Evolutionary conservation across 2,888 invertebrate species (phyloP).

Genomic region (Artemia sp.): DNA sequence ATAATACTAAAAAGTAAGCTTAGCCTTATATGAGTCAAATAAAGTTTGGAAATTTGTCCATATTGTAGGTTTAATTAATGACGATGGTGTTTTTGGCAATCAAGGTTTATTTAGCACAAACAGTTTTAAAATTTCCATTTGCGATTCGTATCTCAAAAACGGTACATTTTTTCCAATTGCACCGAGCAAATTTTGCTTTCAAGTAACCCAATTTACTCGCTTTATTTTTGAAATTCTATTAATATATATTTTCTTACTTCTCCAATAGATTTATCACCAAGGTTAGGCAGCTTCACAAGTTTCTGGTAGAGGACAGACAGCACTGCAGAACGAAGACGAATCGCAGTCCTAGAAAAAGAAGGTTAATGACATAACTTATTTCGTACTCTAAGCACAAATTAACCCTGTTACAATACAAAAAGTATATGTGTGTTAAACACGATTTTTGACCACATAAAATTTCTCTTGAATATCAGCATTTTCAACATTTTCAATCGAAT

Average conservation of each 20-base stretch:
- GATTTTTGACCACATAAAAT: not conserved
- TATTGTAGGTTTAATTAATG: no score
- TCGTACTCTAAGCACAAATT: not conserved
- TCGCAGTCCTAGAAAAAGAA: slow-evolving; percentile 29
- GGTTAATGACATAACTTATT: slow-evolving; percentile 5
- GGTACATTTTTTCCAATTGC: no score
- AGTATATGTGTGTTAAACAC: not conserved
- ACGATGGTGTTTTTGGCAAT: no score
- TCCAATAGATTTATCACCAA: slow-evolving; percentile 37
- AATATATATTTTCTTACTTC: slow-evolving; percentile 30
- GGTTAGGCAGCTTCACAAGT: slow-evolving; percentile 32
- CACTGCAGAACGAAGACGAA: slow-evolving; percentile 32
- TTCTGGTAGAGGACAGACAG: slow-evolving; percentile 34
- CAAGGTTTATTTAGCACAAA: no score
- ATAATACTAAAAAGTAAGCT: no score
- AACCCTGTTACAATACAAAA: not conserved
- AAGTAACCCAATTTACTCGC: not conserved
- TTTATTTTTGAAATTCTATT: not conserved
- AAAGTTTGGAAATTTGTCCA: no score
- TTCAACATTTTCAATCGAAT: no score
- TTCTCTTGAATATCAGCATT: no score
- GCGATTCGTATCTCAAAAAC: no score
- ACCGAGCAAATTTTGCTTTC: not conserved
- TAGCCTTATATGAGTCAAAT: no score
- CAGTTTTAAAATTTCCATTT: no score